Base-by-base conservation (phyloP, 2,888 invertebrate genomes). In the Xylota sylvarum region DNA sequence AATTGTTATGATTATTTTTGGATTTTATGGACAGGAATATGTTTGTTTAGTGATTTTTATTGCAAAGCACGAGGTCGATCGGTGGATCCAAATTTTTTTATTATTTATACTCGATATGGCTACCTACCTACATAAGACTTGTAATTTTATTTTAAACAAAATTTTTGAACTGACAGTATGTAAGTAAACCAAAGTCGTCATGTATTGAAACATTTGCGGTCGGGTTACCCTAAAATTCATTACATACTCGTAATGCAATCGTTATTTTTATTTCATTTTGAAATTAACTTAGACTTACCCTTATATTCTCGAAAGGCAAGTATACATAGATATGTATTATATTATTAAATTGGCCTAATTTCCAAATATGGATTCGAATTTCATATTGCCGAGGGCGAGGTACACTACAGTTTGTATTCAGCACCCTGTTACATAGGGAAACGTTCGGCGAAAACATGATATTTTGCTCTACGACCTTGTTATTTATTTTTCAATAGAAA, bases 311-410 rank as follows among this genome's bases (percentile, higher is more conserved):
- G 3, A 12, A 48, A 17, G 32, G 30, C 46, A 30, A 27, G 12
- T 6, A 27, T 23, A 23, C n/a, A n/a, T n/a, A 37, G 12, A 2
- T 40, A 43, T 17, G 14, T 46, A 46, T 46, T 19, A 48, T 30
- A 65, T 65, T 35, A 69, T 69, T 69, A 55, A 69, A 69, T 69
- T 69, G 52, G 40, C 69, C 69, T 70, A 58, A 72, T 72, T 72
- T 72, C 35, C 35, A 60, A 72, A 58, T 27, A 72, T 50, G 43
- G 46, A 56, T 37, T 65, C 65, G 46, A 76, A 65, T 76, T 65
- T 35, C 46, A 37, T 10, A 35, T 35, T n/a, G 76, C 65, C 46
- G 19, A 5, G 19, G n/a, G 50, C 50, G n/a, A 73, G 35, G 30
- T 17, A 48, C 12, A 50, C 27, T 50, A 1, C 70, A 19, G 46